Conservation (phyloP, 1,140 invertebrate genomes). For the Drosophila nigromelanica region DNA sequence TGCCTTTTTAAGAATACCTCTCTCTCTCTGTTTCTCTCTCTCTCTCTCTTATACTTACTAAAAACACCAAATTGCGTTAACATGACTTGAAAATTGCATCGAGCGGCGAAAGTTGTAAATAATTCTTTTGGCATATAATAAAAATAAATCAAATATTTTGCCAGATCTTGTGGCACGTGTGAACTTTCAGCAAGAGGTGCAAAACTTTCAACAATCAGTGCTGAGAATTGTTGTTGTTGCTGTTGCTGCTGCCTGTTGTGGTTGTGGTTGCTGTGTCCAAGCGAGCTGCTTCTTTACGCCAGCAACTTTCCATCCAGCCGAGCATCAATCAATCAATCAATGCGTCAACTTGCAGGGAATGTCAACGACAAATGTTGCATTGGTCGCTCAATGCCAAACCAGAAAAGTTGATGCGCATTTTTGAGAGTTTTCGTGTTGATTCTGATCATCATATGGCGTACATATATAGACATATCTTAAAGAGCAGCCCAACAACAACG, state of each 20-base stretch:
- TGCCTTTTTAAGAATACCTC: background rate
- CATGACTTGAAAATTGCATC: background rate
- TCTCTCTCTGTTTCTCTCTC: background rate
- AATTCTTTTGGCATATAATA: background rate
- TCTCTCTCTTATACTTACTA: no score
- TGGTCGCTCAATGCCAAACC: conserved; percentile 37
- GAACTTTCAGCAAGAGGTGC: conserved; percentile 3
- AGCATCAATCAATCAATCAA: conserved; percentile 67
- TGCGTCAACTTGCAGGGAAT: conserved; percentile 59
- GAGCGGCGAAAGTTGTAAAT: no score
- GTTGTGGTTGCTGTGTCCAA: no score
- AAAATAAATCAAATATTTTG: conserved; percentile 17
- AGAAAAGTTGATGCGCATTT: conserved; percentile 53
- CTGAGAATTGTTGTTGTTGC: background rate
- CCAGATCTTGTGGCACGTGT: conserved; percentile 27
- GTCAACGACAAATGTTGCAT: conserved; percentile 64
- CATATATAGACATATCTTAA: background rate
- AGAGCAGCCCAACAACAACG: background rate
- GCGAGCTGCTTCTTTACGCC: background rate
- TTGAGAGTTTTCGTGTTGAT: conserved; percentile 25
- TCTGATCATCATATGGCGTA: background rate
- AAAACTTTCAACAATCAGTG: conserved; percentile 1
- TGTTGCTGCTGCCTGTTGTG: conserved; percentile 1
- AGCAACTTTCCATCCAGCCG: conserved; percentile 26
- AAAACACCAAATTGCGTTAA: background rate